Evolutionary conservation across 2,113 vertebrate genomes (phyloP), one percentile per base, ranked within the genome.

Genomic region (Colistium nudipinnis): DNA sequence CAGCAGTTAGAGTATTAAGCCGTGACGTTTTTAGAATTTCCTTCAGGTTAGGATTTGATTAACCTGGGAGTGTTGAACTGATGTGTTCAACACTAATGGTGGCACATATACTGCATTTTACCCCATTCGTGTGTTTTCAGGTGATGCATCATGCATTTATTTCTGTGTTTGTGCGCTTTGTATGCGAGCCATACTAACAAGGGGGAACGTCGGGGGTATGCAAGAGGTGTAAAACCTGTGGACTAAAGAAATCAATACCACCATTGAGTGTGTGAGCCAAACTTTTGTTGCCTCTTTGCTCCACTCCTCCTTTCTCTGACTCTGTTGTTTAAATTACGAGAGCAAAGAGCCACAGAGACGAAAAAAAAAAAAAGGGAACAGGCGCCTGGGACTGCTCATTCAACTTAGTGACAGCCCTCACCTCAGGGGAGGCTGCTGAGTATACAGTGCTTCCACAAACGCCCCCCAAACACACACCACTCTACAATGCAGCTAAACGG

Each of bases 201-300:
- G 68, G 67, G n/a, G 31, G 20, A 73, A 52, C 64, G 62, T 68
- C 68, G 39, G 63, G n/a, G 39, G 48, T 75, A 59, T 75, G 47
- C 69, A 70, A 55, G 73, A 73, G 57, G 25, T 62, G 41, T 70
- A 72, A 79, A 45, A 44, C 28, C 22, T 10, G 5, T 49, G 17
- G 2, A 67, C 65, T 66, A 24, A 47, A 69, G 64, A 57, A n/a
- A 84, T 84, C 43, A 71, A 86, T 81, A 86, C 59, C 35, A 49
- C 10, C 17, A 43, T 38, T 77, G 69, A 63, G 73, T 70, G 63
- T 60, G 39, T 35, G 62, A 67, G 59, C 30, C 48, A 69, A 62
- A 76, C 49, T 44, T 83, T 68, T 65, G 17, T 68, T 65, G 17
- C 41, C 22, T 53, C 35, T 25, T 67, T 2, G 4, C 39, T 30